phyloP scores from a whole-genome alignment of 2,888 invertebrate genomes.

The Eutolmus rufibarbis region DNA sequence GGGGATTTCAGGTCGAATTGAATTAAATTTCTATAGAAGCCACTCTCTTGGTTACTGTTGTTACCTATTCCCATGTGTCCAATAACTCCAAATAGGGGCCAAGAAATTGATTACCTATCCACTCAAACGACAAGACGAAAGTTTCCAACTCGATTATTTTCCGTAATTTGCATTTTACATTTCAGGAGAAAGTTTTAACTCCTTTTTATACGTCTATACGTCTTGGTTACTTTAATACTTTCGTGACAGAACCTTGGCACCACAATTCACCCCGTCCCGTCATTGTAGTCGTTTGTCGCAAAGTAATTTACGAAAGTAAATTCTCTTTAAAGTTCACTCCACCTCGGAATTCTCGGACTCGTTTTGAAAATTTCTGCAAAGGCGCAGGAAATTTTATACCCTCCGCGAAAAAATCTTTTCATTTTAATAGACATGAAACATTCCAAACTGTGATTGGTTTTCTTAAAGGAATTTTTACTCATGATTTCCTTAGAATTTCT shows the following conservation, averaged over 20 bases:
- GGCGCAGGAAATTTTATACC: background rate
- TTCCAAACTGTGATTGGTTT: constrained; percentile 8
- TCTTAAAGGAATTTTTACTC: background rate
- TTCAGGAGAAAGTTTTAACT: background rate
- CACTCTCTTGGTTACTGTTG: background rate
- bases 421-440: background rate
- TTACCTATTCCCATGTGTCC: background rate
- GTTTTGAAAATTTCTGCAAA: background rate
- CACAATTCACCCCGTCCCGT: background rate
- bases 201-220: background rate
- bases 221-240: background rate
- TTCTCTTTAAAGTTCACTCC: background rate
- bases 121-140: background rate
- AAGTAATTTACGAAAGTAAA: background rate
- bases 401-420: background rate
- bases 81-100: background rate
- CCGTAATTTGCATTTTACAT: background rate
- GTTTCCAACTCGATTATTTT: background rate
- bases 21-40: background rate
- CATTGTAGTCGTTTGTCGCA: background rate
- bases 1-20: background rate
- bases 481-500: background rate
- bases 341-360: background rate
- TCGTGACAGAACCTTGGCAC: background rate
- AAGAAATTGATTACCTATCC: background rate